These are phyloP conservation scores for Pristiophorus japonicus DNA, from an alignment of 2,113 vertebrate species.

Conservation along the genomic window DNA sequence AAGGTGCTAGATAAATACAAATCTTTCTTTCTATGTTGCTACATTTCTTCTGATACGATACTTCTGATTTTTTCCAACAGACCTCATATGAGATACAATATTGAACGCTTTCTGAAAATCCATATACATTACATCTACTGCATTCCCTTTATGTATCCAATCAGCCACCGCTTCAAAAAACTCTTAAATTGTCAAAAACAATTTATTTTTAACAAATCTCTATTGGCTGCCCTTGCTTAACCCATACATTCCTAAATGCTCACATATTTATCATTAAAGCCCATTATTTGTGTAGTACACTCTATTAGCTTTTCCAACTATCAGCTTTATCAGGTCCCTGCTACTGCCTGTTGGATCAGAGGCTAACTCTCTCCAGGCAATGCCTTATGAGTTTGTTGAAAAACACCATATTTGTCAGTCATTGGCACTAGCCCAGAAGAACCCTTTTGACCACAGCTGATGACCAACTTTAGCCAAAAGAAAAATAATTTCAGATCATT, in stretches of 20 bases:
- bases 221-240: background rate
- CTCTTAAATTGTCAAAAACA: conserved; percentile 9
- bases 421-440: background rate
- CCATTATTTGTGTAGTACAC: background rate
- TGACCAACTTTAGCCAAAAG: background rate
- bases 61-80: background rate
- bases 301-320: background rate
- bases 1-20: background rate
- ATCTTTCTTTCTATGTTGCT: background rate
- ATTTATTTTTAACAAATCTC: background rate
- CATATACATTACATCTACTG: background rate
- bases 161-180: background rate
- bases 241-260: background rate
- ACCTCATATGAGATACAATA: background rate
- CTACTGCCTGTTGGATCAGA: background rate
- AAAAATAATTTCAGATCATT: background rate
- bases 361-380: background rate
- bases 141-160: background rate
- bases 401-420: background rate
- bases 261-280: background rate
- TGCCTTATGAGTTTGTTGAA: background rate
- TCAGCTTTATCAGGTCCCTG: background rate
- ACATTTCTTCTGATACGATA: background rate
- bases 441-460: background rate
- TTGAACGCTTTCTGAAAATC: background rate